Evolutionary conservation across 2,888 invertebrate species (phyloP).

Genomic region (Drosophila kuntzei): DNA sequence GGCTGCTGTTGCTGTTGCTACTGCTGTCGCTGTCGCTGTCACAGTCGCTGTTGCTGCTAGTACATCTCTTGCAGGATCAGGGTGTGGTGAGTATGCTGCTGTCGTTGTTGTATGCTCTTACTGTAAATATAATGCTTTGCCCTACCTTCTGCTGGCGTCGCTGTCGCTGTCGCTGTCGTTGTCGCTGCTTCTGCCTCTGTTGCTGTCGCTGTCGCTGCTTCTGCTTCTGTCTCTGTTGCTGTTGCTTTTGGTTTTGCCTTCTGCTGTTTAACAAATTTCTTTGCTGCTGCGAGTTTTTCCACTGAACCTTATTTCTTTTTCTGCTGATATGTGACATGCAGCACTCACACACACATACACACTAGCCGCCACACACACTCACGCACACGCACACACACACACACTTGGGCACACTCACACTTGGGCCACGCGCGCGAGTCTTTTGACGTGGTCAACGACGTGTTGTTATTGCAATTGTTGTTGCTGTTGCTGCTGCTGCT

Average conservation of each 20-base stretch:
- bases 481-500: constrained; percentile 31
- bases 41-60: constrained; percentile 19
- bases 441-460: constrained; percentile 40
- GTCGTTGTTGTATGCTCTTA: constrained; percentile 49
- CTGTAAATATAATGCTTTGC: constrained; percentile 64
- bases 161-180: constrained; percentile 48
- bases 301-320: constrained; percentile 45
- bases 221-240: constrained; percentile 35
- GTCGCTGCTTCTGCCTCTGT: constrained; percentile 34
- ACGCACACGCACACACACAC: constrained; percentile 34
- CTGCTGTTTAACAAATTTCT: constrained; percentile 37
- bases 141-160: constrained; percentile 71
- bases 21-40: constrained; percentile 37
- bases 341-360: constrained; percentile 48
- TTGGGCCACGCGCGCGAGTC: constrained; percentile 53
- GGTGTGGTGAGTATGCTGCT: constrained; percentile 83
- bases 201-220: constrained; percentile 38
- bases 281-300: constrained; percentile 43
- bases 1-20: constrained; percentile 36
- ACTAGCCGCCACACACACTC: constrained; percentile 28
- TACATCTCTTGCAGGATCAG: constrained; percentile 77
- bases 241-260: constrained; percentile 68
- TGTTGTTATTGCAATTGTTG: constrained; percentile 36
- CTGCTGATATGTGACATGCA: constrained; percentile 73
- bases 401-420: constrained; percentile 40